A percentile compares a stretch with the other conserved stretches of the same genome.
These are phyloP conservation scores for Orchesellides sinensis DNA, from an alignment of 2,888 invertebrate species.

Conservation along the genomic window DNA sequence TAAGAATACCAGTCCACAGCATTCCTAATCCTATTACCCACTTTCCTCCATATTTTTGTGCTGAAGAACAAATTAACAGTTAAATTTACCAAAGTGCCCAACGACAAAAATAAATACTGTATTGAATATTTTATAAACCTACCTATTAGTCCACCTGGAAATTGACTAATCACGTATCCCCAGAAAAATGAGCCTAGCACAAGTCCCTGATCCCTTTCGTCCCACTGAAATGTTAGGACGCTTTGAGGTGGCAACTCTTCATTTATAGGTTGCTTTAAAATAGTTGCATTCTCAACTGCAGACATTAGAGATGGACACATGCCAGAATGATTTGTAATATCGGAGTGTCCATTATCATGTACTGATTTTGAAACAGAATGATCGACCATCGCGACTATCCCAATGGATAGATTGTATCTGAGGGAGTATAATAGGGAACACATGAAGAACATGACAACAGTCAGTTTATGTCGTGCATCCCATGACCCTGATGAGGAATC, in stretches of 20 bases:
- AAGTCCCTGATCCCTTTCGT: slow-evolving; percentile 64
- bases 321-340: neutral
- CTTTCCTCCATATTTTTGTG: slow-evolving; percentile 91
- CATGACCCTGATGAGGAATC: slow-evolving; percentile 12
- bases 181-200: slow-evolving; percentile 84
- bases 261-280: neutral
- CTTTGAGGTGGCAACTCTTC: neutral
- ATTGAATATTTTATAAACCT: no score
- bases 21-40: slow-evolving; percentile 90
- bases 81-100: no score
- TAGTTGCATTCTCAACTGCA: neutral
- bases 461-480: slow-evolving; percentile 21
- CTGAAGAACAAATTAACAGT: slow-evolving; percentile 81
- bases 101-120: no score
- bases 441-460: slow-evolving; percentile 13
- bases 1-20: slow-evolving; percentile 88
- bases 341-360: neutral
- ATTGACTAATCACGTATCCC: slow-evolving; percentile 89
- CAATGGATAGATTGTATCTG: slow-evolving; percentile 38
- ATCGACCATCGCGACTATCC: slow-evolving; percentile 52
- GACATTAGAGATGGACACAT: slow-evolving; percentile 17
- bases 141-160: neutral
- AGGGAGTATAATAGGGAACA: slow-evolving; percentile 3
- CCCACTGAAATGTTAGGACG: slow-evolving; percentile 57
- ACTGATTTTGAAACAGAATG: neutral